Conservation (phyloP, 2,888 invertebrate species). For the Trachelus tabidus region DNA sequence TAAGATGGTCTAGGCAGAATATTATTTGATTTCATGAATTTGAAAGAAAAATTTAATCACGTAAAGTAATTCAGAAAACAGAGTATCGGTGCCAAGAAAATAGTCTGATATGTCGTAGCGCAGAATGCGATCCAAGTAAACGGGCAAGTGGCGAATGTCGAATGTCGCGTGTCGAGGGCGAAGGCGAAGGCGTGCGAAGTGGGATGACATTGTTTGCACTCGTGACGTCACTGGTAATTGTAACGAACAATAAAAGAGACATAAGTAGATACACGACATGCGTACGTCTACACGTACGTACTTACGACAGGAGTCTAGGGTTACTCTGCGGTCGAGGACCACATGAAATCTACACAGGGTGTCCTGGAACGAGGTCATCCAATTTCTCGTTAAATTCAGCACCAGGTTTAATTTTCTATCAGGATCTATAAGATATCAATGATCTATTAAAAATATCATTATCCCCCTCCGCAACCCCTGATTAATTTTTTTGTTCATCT, state of each 20-base stretch:
- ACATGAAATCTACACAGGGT: slow-evolving; percentile 4
- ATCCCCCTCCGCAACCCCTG: neutral
- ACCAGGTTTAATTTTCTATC: neutral
- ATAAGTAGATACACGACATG: slow-evolving; percentile 15
- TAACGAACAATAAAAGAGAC: slow-evolving; percentile 35
- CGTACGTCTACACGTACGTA: slow-evolving; percentile 24
- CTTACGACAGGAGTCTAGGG: slow-evolving; percentile 32
- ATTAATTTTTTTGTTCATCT: neutral
- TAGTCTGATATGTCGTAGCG: neutral
- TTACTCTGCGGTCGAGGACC: slow-evolving; percentile 28
- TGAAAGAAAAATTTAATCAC: neutral
- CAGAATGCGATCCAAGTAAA: neutral
- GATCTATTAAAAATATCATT: neutral
- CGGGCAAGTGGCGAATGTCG: slow-evolving; percentile 9
- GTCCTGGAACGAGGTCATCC: neutral
- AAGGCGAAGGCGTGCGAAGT: slow-evolving; percentile 50
- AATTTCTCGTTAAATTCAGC: neutral
- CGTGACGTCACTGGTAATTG: slow-evolving; percentile 57
- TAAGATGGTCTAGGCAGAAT: neutral
- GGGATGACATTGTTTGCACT: slow-evolving; percentile 56
- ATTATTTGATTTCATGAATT: too few relatives aligned
- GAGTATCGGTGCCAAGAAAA: neutral
- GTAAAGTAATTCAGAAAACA: neutral
- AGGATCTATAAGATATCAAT: neutral
- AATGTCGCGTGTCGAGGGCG: slow-evolving; percentile 13